Conservation (phyloP, 2,797 vertebrate genomes). For the Cuniculus paca region DNA sequence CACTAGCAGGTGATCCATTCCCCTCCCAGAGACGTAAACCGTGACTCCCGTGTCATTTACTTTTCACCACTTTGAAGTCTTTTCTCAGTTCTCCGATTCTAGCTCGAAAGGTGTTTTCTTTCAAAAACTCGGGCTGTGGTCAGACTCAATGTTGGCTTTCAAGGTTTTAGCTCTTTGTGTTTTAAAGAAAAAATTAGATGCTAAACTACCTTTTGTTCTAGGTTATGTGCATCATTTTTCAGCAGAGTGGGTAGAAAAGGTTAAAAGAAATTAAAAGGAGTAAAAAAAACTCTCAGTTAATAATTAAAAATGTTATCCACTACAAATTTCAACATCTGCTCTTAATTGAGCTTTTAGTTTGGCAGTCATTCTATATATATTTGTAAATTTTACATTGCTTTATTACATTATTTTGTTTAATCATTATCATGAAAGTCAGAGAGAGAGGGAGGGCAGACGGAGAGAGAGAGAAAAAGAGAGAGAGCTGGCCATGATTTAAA, state of each 20-base stretch:
- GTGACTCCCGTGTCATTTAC: background rate
- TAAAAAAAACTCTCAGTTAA: conserved; percentile 20
- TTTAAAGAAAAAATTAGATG: background rate
- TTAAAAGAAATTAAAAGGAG: background rate
- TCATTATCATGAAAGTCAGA: conserved; percentile 24
- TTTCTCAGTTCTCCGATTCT: background rate
- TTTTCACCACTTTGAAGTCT: background rate
- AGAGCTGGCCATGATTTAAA: background rate
- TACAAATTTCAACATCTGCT: background rate
- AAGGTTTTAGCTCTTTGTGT: background rate
- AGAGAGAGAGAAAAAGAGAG: background rate
- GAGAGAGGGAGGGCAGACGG: background rate
- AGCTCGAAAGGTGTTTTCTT: background rate
- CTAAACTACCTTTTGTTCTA: background rate
- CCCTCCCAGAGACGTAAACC: background rate
- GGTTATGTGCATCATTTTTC: background rate
- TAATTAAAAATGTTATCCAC: conserved; percentile 48
- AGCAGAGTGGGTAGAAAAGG: background rate
- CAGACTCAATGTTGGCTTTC: background rate
- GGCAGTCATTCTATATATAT: background rate
- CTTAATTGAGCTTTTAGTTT: background rate
- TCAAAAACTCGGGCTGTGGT: background rate
- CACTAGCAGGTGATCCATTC: background rate
- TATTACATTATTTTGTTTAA: conserved; percentile 49
- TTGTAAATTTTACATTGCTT: background rate